Evolutionary conservation across 2,888 invertebrate genomes (phyloP), one percentile per base, ranked within the genome.

Genomic region (Rhingia rostrata): DNA sequence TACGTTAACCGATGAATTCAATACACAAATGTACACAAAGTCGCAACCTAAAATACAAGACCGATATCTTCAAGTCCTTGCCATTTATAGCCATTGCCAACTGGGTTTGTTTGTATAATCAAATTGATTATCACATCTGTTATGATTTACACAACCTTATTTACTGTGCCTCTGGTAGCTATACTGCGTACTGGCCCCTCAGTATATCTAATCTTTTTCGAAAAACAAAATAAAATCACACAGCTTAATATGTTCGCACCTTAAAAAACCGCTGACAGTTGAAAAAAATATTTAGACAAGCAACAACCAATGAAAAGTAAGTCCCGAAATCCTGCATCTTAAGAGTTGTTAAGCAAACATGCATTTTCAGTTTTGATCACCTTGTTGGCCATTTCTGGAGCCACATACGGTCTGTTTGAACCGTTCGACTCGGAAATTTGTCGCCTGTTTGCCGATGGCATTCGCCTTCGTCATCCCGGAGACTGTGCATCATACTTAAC

Each of bases 391-490:
- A 7, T 61, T 6, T 32, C 61, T 7, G 66, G 49, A 9, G 14
- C 12, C 12, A 33, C 33, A 4, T 9, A 41, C 14, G 61, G 54
- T 10, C 61, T 51, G 37, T 9, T 67, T 9, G 78, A 78, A 33
- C 82, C 82, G 2, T 82, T 49, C 22, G 82, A 33, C n/a, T 56
- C 72, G 1, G 54, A 82, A 7, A 37, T 82, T 1, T 82, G 82
- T 22, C 72, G 78, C 6, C 43, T 78, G 3, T 82, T 82, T 49
- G 43, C 32, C 6, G 32, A 78, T 45, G 88, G 86, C 10, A 86
- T 82, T 0, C 41, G 67, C 2, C 51, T 90, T 4, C 90, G 90
- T 0, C 82, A 89, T 54, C 89, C 90, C 0, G 89, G 89, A 9
- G 80, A 86, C 6, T 90, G 90, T 43, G 35, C 70, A 5, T 58